A percentile compares a stretch with the other conserved stretches of the same genome.
These are phyloP conservation scores for Pterocles burchelli DNA, from an alignment of 2,113 vertebrate genomes.

Conservation along the genomic window DNA sequence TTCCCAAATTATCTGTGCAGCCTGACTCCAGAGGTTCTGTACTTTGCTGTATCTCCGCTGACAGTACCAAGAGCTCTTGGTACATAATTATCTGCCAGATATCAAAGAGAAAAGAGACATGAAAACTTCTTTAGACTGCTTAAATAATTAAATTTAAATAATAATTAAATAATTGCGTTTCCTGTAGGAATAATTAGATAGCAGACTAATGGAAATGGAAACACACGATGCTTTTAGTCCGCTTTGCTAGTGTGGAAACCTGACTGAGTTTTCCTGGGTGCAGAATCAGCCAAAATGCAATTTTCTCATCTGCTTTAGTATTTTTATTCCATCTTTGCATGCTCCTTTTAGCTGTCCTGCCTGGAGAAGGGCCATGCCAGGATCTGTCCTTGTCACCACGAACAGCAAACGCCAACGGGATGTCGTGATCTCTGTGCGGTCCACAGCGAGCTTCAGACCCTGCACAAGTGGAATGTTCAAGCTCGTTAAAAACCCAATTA, in stretches of 20 bases:
- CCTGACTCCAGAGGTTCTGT: not conserved
- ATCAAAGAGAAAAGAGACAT: not conserved
- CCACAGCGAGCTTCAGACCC: not conserved
- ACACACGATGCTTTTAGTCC: too few species aligned
- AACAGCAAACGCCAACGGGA: not conserved
- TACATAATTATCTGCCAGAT: not conserved
- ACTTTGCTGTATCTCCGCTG: not conserved
- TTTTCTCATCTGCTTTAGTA: not conserved
- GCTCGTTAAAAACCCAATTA: constrained; percentile 20
- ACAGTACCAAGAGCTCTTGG: not conserved
- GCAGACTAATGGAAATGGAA: not conserved
- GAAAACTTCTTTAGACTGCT: not conserved
- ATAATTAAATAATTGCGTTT: not conserved
- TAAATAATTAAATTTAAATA: not conserved
- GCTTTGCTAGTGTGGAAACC: not conserved
- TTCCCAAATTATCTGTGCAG: not conserved
- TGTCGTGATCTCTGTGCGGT: not conserved
- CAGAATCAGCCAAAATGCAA: not conserved
- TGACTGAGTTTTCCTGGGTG: not conserved
- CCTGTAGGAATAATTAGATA: not conserved
- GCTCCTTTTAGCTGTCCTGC: not conserved
- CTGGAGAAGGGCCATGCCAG: not conserved
- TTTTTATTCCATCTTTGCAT: not conserved
- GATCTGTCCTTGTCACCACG: not conserved
- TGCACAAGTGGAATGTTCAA: not conserved